phyloP scores from a whole-genome alignment of 2,113 vertebrate species.

The Onychostruthus taczanowskii region DNA sequence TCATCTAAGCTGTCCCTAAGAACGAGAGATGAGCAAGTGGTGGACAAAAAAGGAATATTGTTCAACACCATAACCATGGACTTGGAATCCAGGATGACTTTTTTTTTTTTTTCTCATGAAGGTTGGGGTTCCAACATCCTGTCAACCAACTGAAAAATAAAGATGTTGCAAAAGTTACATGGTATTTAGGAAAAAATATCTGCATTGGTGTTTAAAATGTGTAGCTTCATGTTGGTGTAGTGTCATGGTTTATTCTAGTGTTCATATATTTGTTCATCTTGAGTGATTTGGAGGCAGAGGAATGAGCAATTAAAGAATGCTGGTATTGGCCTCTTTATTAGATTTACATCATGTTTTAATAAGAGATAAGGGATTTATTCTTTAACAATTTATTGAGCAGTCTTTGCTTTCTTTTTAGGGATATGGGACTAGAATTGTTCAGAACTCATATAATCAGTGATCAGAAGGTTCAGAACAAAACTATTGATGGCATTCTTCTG shows the following conservation, averaged over 20 bases:
- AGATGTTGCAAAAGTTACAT: background rate
- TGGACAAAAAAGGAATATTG: background rate
- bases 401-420: conserved; percentile 77
- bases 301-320: background rate
- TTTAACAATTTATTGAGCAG: background rate
- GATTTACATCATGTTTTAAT: background rate
- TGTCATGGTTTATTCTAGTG: background rate
- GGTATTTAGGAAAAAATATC: background rate
- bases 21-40: background rate
- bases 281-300: background rate
- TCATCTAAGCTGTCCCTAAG: background rate
- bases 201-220: background rate
- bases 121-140: background rate
- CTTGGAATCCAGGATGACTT: background rate
- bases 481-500: conserved; percentile 95
- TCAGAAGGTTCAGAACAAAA: conserved; percentile 97
- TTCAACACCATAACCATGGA: background rate
- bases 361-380: background rate
- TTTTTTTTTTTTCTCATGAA: background rate
- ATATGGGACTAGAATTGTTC: conserved; percentile 98
- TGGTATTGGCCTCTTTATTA: background rate
- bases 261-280: background rate
- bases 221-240: background rate
- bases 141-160: background rate
- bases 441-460: conserved; percentile 98